Base-by-base conservation (phyloP, 2,113 vertebrate genomes). In the Planiliza haematocheilus region DNA sequence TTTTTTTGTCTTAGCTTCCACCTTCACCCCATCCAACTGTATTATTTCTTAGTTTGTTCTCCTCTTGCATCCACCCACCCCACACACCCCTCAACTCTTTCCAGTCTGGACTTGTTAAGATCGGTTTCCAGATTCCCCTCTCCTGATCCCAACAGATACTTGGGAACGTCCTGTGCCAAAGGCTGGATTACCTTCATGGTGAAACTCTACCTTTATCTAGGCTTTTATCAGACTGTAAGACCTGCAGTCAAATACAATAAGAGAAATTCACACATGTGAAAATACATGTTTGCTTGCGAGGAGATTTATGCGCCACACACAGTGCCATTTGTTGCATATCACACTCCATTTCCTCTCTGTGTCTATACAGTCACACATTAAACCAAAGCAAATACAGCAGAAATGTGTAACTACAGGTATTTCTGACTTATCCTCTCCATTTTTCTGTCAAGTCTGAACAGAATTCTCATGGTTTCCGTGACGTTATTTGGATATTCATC, bases 91-190 rank as follows among this genome's bases (percentile, higher is more conserved):
- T 58, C 38, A 10, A 8, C 36, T 30, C 12, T 18, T 68, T 70
- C 71, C 9, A 3, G 63, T 77, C 39, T 20, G 34, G 50, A 77
- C 90, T 74, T 90, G 92, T 86, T 50, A 37, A 57, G 76, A 77
- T 80, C 45, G 76, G 52, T 51, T 49, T 61, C 55, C 50, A 85
- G 41, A 90, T 92, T 85, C 70, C 60, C 66, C 74, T 82, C 56
- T 49, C 24, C 74, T 66, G 18, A 82, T 85, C 60, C 70, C 70
- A 74, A 45, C 48, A 56, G 61, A 50, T 14, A 61, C 69, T 62
- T 65, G 57, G 75, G 85, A 88, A 91, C 84, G 81, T 42, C 20
- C 7, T 76, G 85, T 86, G 59, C 81, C 74, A 43, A n/a, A 34
- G 34, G 65, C 64, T 51, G 24, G 56, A 59, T 69, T 57, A 12